Evolutionary conservation across 1,140 invertebrate genomes (phyloP), one percentile per base, ranked within the genome.

Genomic region (Tyrophagus putrescentiae): DNA sequence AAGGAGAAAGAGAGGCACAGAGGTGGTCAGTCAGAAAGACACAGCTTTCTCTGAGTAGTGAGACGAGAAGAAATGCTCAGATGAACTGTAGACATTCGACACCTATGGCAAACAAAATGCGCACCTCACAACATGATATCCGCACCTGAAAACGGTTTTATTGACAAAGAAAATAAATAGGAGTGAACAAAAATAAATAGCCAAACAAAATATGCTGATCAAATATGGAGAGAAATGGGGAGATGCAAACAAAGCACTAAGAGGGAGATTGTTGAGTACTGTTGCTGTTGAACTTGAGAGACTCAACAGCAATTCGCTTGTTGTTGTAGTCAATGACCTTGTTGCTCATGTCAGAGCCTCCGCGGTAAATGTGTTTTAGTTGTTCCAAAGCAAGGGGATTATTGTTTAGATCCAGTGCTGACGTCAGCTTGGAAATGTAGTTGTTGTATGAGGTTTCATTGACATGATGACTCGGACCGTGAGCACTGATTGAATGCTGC

Each of bases 291-390:
- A 9, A 11, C 27, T 54, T 54, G 13, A 54, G n/a, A 31, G 25
- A 32, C 39, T 54, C 52, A 16, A 54, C 27, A 23, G 3, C 52
- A 13, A 31, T 54, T 31, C 52, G 52, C 39, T 54, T 54, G 28
- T 54, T 54, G 27, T 54, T 54, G 27, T 54, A 54, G 21, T 54
- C 52, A 2, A 54, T 54, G 11, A 54, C 52, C 25, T 54, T 54
- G 28, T 54, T 54, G 31, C 27, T 54, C 13, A 27, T n/a, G 2
- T 54, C 52, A n/a, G 25, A 27, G 39, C 25, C 25, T 13, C 18
- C 9, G 32, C 21, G 16, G 13, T 16, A 3, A 1, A 54, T 11
- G 2, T 54, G 13, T 33, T 54, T 54, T 3, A 54, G 21, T 11
- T 54, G 13, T n/a, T 32, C 25, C 25, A 27, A 27, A 28, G 45